Conservation (phyloP, 2,888 invertebrate species). For the Perizoma flavofasciatum region DNA sequence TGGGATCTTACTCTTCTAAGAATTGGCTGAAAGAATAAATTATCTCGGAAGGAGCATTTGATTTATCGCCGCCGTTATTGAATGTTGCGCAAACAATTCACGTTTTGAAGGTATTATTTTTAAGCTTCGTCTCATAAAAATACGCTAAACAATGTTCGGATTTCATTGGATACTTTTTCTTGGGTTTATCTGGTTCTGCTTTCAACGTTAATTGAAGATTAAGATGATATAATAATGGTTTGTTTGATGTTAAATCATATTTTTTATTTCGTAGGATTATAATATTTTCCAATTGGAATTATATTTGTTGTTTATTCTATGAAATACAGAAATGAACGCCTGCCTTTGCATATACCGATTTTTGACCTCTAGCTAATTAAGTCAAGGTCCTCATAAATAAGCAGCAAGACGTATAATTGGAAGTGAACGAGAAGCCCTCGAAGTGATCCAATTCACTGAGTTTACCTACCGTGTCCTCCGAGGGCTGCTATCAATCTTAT, state of each 20-base stretch:
- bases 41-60: constrained; percentile 21
- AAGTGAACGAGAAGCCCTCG: constrained; percentile 19
- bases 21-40: constrained; percentile 15
- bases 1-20: constrained; percentile 15
- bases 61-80: constrained; percentile 28
- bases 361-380: constrained; percentile 1
- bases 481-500: constrained; percentile 42
- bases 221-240: constrained; percentile 2
- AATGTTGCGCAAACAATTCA: constrained; percentile 27
- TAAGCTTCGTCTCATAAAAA: constrained; percentile 7
- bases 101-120: constrained; percentile 22
- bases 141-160: constrained; percentile 9
- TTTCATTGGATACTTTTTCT: constrained; percentile 11
- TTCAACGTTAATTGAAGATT: neutral
- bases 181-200: constrained; percentile 3
- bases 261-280: constrained; percentile 4
- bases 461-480: constrained; percentile 24
- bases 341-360: too few relatives aligned
- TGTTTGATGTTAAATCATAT: constrained; percentile 6
- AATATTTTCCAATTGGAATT: constrained; percentile 5
- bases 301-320: neutral
- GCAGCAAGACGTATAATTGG: constrained; percentile 13
- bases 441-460: constrained; percentile 35
- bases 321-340: too few relatives aligned
- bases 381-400: constrained; percentile 22